Evolutionary conservation across 2,888 invertebrate genomes (phyloP), one percentile per base, ranked within the genome.

Genomic region (Parnassius mnemosyne): DNA sequence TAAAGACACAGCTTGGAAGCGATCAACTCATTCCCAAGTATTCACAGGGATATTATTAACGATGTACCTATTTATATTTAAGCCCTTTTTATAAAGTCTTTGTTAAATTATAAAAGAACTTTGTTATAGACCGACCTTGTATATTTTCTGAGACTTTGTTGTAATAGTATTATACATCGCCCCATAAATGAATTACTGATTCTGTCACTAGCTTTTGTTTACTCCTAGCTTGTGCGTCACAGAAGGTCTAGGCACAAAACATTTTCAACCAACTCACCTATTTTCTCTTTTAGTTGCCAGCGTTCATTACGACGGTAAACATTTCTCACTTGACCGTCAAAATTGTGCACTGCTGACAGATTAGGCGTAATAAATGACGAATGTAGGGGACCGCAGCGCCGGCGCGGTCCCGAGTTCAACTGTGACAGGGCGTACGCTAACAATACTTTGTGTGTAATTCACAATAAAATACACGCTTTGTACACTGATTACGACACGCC

Each of bases 381-480:
- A 76, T 81, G 80, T 78, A 71, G 68, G 71, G 74, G 81, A 80
- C 80, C 83, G 79, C 83, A 77, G 75, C 74, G 75, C 76, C 70
- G 78, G 77, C 77, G 79, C 83, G 74, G 63, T 58, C 59, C 59
- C 63, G 80, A 84, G 85, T 85, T 83, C 84, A 78, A 89, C 90
- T 89, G 89, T 85, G 81, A 85, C 84, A 83, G 84, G 83, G 80
- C 83, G 76, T 76, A 76, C 78, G 77, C 71, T 77, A 74, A 87
- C 88, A 88, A 87, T 89, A 87, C 81, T 83, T 84, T 82, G 84
- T 85, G 84, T 88, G 85, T 84, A 84, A 86, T 89, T 87, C 87
- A 90, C 89, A 89, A 89, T 89, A 87, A 89, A 89, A 88, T 86
- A 84, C 80, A 80, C 82, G 84, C 85, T 85, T 89, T 89, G 89